Percentiles rank a stretch among this genome's conserved stretches.
These are phyloP conservation scores for Euglossa dilemma DNA, from an alignment of 1,140 invertebrate species.

Conservation along the genomic window DNA sequence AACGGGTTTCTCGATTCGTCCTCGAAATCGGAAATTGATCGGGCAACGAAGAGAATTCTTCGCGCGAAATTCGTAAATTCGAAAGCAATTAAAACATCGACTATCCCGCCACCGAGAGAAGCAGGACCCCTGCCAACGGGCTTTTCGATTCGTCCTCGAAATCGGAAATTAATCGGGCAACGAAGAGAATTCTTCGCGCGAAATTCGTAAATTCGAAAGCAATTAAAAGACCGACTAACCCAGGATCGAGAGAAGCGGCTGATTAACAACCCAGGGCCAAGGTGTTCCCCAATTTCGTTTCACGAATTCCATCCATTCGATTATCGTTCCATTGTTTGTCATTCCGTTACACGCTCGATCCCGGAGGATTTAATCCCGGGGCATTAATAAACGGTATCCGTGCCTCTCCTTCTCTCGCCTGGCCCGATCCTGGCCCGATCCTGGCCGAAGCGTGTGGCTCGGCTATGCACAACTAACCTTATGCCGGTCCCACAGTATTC, in stretches of 20 bases:
- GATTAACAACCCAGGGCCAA: constrained; percentile 10
- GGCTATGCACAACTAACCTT: constrained; percentile 46
- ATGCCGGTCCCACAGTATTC: constrained; percentile 71
- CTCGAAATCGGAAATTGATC: no score
- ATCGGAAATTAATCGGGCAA: no score
- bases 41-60: no score
- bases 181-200: background rate
- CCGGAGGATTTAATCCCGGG: constrained; percentile 49
- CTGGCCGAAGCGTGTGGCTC: constrained; percentile 35
- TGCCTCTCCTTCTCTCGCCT: background rate
- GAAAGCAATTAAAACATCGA: background rate
- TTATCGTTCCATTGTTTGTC: constrained; percentile 56
- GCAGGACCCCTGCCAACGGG: background rate
- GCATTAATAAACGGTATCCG: constrained; percentile 49
- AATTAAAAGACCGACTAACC: background rate
- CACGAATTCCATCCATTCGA: constrained; percentile 52
- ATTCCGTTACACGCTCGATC: constrained; percentile 51
- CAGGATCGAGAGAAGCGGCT: background rate
- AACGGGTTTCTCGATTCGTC: no score
- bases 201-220: background rate
- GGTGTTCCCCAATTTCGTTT: constrained; percentile 33
- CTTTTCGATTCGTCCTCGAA: no score
- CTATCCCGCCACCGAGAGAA: background rate
- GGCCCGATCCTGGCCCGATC: background rate
- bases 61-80: background rate